Evolutionary conservation across 2,113 vertebrate genomes (phyloP).

Genomic region (Anarrhichthys ocellatus): DNA sequence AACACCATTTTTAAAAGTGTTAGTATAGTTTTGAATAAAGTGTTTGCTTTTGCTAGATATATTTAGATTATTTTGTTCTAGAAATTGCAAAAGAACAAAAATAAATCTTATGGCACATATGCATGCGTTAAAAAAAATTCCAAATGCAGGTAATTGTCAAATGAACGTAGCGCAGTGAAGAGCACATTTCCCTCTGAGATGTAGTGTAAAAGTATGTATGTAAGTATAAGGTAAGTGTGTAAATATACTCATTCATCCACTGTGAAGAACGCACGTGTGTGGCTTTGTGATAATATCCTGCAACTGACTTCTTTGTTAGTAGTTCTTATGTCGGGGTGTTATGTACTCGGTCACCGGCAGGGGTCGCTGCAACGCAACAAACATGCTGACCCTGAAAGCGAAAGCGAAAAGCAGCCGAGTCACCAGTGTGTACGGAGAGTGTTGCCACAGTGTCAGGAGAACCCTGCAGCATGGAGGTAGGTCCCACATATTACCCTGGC

Average conservation of each 20-base stretch:
- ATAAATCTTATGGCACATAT: too few species aligned
- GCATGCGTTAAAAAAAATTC: too few species aligned
- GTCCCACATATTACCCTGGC: background rate
- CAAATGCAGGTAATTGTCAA: too few species aligned
- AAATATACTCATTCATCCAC: too few species aligned
- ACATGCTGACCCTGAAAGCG: background rate
- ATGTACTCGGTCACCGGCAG: background rate
- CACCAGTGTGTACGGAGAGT: background rate
- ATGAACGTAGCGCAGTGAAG: too few species aligned
- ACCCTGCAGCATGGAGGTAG: background rate
- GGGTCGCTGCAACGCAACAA: background rate
- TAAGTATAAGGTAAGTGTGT: background rate
- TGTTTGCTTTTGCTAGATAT: too few species aligned
- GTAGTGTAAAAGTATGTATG: too few species aligned
- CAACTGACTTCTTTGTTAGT: background rate
- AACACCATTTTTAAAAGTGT: too few species aligned
- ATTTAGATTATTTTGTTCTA: too few species aligned
- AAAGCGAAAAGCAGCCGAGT: background rate
- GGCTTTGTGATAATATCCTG: background rate
- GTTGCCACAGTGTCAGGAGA: rapidly evolving
- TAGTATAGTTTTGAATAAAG: too few species aligned
- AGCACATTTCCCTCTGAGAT: too few species aligned
- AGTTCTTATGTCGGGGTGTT: background rate
- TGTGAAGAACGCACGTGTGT: background rate
- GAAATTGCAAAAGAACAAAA: too few species aligned